Evolutionary conservation across 2,797 vertebrate genomes (phyloP).

Genomic region (Lophura swinhoii): DNA sequence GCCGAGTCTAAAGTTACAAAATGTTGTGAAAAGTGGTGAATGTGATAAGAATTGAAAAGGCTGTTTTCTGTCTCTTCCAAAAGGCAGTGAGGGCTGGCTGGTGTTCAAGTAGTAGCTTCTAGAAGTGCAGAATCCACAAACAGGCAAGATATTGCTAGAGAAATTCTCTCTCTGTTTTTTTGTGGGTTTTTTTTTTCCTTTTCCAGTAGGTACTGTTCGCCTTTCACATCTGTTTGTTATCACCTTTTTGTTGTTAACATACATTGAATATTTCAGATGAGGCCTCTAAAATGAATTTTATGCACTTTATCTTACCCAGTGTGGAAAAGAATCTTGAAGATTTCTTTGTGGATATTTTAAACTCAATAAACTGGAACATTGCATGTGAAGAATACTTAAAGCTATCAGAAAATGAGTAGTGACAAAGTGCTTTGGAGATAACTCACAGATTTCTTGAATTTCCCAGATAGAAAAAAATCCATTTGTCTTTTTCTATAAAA

Average conservation of each 20-base stretch:
- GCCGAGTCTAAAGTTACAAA: not conserved
- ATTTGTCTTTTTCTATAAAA: not conserved
- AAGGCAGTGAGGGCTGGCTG: not conserved
- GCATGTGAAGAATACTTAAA: constrained; percentile 1
- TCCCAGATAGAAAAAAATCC: not conserved
- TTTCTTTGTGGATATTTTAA: not conserved
- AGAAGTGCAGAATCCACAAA: not conserved
- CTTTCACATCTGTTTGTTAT: not conserved
- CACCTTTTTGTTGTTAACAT: not conserved
- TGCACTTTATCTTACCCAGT: not conserved
- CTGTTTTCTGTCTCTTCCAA: not conserved
- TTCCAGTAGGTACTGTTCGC: not conserved
- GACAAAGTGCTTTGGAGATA: not conserved
- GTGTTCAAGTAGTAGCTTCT: not conserved
- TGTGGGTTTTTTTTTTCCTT: not conserved
- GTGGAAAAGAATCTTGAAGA: not conserved
- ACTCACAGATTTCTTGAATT: not conserved
- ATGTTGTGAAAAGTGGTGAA: not conserved
- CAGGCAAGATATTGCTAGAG: not conserved
- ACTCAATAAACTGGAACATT: not conserved
- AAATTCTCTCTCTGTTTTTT: not conserved
- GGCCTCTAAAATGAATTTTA: not conserved
- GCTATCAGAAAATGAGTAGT: not conserved
- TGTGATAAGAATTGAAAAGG: not conserved
- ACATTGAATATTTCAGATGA: not conserved